Evolutionary conservation across 2,797 vertebrate species (phyloP), one percentile per base, ranked within the genome.

Genomic region (Schizopygopsis malacanthus): DNA sequence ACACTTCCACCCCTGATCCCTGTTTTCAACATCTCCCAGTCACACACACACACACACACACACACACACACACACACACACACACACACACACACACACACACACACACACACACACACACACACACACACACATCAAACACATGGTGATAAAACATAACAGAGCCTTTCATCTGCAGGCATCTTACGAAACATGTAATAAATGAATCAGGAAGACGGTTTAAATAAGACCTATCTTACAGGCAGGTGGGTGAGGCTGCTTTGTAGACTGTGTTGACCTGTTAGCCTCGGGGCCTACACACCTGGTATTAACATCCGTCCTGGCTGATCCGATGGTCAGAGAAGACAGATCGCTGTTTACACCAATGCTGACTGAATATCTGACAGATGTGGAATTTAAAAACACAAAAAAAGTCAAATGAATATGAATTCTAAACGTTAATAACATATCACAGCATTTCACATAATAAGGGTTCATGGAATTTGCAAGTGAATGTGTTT

Each of bases 141-240:
- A 52, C 79, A 56, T 65, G 28, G 43, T 72, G 76, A 56, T 76
- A 79, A 76, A 79, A 72, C 70, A 41, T 77, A 76, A 59, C 50
- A 0, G 25, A 77, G 45, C 47, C 82, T 81, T 89, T 59, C 56
- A 79, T 88, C 50, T 85, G 39, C 22, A 61, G 41, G 54, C 45
- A 70, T 18, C 39, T 73, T 59, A 33, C n/a, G 5, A 87, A 87
- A 41, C 61, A 81, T 28, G 45, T 63, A 81, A 69, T 72, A 86
- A 80, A 88, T 90, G 75, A 87, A 85, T 87, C 75, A 39, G 78
- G 39, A 84, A 65, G 16, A 39, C 52, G 61, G 47, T 85, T 87
- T 85, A 83, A 78, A 85, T 61, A 75, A 76, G 43, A 72, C 28
- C 7, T 72, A 59, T 52, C 50, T 43, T 73, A 70, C 65, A 85